These are phyloP conservation scores for Matsumyia berberina DNA, from an alignment of 2,888 invertebrate genomes.

Conservation along the genomic window DNA sequence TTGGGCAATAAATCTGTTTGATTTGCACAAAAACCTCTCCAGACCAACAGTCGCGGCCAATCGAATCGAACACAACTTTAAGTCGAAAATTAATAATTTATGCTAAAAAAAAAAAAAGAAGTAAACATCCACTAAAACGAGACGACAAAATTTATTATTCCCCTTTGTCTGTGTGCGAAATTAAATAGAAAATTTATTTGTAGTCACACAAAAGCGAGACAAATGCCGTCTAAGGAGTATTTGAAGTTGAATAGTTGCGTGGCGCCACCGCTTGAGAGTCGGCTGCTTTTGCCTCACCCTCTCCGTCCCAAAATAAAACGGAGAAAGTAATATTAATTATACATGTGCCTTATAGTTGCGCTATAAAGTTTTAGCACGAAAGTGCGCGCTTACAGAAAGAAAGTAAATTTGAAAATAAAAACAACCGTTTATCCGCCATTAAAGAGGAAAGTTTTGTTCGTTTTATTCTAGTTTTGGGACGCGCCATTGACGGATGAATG, in stretches of 20 bases:
- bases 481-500: too few species aligned
- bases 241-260: slow-evolving; percentile 17
- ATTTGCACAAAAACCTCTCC: slow-evolving; percentile 4
- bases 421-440: background rate
- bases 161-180: slow-evolving; percentile 15
- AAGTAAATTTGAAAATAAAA: slow-evolving; percentile 9
- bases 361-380: slow-evolving; percentile 27
- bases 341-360: slow-evolving; percentile 28
- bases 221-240: slow-evolving; percentile 1
- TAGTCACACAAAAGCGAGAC: background rate
- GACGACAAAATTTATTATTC: slow-evolving; percentile 4
- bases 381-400: background rate
- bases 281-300: background rate
- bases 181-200: slow-evolving; percentile 24
- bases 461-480: background rate
- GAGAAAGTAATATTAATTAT: slow-evolving; percentile 43
- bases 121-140: background rate
- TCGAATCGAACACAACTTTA: background rate
- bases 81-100: slow-evolving; percentile 13
- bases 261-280: too few species aligned
- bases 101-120: slow-evolving; percentile 1
- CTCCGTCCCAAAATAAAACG: slow-evolving; percentile 4
- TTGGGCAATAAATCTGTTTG: slow-evolving; percentile 40
- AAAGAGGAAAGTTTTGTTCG: background rate
- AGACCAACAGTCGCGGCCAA: slow-evolving; percentile 4